Conservation (phyloP, 2,797 vertebrate genomes). For the Notolepis coatsorum region DNA sequence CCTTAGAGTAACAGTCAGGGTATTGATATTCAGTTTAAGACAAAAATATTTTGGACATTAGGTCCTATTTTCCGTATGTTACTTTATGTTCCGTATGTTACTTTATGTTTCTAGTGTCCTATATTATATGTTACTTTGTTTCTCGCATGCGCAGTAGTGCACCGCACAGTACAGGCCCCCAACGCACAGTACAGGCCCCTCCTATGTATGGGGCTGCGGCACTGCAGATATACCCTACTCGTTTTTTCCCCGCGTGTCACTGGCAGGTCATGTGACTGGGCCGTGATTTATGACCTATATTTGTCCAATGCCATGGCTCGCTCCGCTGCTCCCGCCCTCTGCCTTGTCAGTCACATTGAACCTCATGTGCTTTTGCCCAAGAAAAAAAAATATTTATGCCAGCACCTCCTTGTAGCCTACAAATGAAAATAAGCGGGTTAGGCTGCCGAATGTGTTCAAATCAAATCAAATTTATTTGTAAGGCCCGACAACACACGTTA, state of each 20-base stretch:
- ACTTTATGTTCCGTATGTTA: not conserved
- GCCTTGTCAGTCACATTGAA: constrained; percentile 65
- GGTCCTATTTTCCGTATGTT: too few relatives aligned
- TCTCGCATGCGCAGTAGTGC: constrained; percentile 8
- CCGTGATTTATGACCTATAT: constrained; percentile 78
- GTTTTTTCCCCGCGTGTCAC: too few relatives aligned
- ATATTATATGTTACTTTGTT: constrained; percentile 16
- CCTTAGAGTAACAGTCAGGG: too few relatives aligned
- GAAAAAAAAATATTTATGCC: constrained; percentile 37
- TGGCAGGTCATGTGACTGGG: constrained; percentile 68
- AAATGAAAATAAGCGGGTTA: not conserved
- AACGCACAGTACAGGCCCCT: not conserved
- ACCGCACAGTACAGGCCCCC: not conserved
- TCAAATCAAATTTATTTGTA: too few relatives aligned
- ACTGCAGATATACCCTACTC: too few relatives aligned
- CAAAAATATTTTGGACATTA: too few relatives aligned
- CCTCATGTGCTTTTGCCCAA: constrained; percentile 58
- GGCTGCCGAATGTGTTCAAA: not conserved
- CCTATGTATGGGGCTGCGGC: too few relatives aligned
- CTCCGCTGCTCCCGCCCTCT: not conserved
- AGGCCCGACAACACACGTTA: not conserved
- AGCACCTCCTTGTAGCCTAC: not conserved
- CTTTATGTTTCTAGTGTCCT: not conserved
- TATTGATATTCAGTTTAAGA: too few relatives aligned
- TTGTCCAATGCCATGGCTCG: constrained; percentile 68